A percentile compares a stretch with the other conserved stretches of the same genome.
Conservation (phyloP, 2,797 vertebrate species). For the Anguilla obscura region DNA sequence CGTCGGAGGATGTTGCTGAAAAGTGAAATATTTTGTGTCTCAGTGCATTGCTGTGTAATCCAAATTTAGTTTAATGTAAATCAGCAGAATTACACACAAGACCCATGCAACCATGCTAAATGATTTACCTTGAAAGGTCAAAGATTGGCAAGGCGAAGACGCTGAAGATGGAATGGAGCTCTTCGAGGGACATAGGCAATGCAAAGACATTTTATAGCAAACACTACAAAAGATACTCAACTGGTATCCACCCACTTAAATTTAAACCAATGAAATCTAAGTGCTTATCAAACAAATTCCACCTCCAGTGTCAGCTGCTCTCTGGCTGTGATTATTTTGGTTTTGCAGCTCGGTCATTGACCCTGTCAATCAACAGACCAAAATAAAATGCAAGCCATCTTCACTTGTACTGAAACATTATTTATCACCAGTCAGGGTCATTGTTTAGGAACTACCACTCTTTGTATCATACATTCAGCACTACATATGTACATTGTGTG, state of each 20-base stretch:
- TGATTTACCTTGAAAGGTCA: slow-evolving; percentile 11
- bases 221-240: not conserved
- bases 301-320: not conserved
- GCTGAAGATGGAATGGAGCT: not conserved
- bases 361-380: not conserved
- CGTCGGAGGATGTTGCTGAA: not conserved
- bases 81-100: not conserved
- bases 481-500: not conserved
- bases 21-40: not conserved
- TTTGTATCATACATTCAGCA: not conserved
- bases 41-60: not conserved
- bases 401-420: not conserved
- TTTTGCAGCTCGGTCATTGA: not conserved
- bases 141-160: not conserved
- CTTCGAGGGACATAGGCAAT: not conserved
- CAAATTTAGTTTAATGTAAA: not conserved
- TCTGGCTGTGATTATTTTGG: not conserved
- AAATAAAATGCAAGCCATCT: not conserved
- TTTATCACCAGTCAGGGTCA: not conserved
- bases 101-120: not conserved
- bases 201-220: slow-evolving; percentile 8
- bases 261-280: not conserved
- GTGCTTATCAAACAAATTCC: not conserved
- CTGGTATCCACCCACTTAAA: not conserved
- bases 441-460: not conserved